Base-by-base conservation (phyloP, 2,797 vertebrate genomes). In the Pseudochromis fuscus region DNA sequence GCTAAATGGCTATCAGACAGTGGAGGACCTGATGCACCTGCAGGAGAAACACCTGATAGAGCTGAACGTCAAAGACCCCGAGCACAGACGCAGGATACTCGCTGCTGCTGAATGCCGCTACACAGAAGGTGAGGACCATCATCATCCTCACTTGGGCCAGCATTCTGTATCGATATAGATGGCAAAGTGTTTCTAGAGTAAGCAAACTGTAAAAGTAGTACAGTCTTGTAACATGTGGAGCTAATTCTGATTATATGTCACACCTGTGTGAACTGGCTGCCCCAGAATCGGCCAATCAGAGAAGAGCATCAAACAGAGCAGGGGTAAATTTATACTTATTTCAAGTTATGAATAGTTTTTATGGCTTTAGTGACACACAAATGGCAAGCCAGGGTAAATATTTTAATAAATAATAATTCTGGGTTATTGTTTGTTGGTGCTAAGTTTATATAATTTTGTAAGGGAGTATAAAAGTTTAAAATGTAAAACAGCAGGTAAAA, bases 1-100 rank as follows among this genome's bases (percentile, higher is more conserved):
- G 81, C 89, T 99, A 31, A 98, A 98, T 11, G 98, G 98, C 70
- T 99, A 98, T 84, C 95, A 99, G 93, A 95, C 93, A 1, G 92
- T 97, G 65, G 97, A 98, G 25, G 97, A 99, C 89, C 93, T 99
- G 86, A 94, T 93, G 75, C 94, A 98, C 75, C 94, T 99, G 76
- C 93, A 96, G 75, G 97, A 99, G 63, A 96, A 96, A 81, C 96
- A 99, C 79, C 92, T 99, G 63, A 93, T 96, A n/a, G 98, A 99
- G 92, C 90, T 99, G 83, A 98, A 97, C 61, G 93, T 99, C 84
- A 92, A 89, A 2, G 94, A 97, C 69, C 93, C 96, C 5, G 96
- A 98, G 85, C 95, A 98, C 89, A 93, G 97, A 55, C 89, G 9
- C 63, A 94, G 87, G 77, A 90, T 99, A 5, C 94, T 99, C 24